Evolutionary conservation across 2,113 vertebrate genomes (phyloP).

Genomic region (Brevimyrus niger): DNA sequence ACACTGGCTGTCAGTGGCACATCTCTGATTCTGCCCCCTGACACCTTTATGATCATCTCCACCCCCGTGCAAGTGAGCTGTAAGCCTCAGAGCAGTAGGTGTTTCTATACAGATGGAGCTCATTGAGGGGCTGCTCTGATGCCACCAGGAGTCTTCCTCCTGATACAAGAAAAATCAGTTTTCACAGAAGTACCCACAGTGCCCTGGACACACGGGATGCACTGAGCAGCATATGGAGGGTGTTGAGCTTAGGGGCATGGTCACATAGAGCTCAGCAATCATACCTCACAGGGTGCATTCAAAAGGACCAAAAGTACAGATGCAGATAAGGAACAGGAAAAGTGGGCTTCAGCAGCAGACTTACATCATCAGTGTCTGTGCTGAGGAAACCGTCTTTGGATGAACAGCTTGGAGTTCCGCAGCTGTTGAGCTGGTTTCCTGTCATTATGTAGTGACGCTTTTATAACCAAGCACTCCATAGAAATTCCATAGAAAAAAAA

Average conservation of each 20-base stretch:
- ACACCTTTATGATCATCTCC: background rate
- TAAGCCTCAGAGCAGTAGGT: background rate
- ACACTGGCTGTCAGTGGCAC: background rate
- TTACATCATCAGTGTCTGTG: slow-evolving; percentile 65
- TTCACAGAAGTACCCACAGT: background rate
- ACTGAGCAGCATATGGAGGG: background rate
- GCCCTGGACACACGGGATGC: background rate
- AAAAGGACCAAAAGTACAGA: background rate
- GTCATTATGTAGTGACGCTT: background rate
- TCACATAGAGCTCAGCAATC: background rate
- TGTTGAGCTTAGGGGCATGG: background rate
- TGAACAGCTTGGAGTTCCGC: slow-evolving; percentile 47
- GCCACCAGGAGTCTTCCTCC: background rate
- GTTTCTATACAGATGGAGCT: background rate
- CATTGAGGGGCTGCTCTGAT: background rate
- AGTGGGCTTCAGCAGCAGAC: slow-evolving; percentile 22
- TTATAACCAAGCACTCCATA: background rate
- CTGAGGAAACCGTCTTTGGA: slow-evolving; percentile 50
- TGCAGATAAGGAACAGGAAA: background rate
- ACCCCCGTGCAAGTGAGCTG: background rate
- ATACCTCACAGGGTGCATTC: background rate
- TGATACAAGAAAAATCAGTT: background rate
- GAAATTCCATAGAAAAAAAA: background rate
- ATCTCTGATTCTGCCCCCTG: background rate
- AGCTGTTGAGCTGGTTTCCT: slow-evolving; percentile 48